A percentile compares a stretch with the other conserved stretches of the same genome.
Evolutionary conservation across 2,113 vertebrate genomes (phyloP).

Genomic region (Myrmecophaga tridactyla): DNA sequence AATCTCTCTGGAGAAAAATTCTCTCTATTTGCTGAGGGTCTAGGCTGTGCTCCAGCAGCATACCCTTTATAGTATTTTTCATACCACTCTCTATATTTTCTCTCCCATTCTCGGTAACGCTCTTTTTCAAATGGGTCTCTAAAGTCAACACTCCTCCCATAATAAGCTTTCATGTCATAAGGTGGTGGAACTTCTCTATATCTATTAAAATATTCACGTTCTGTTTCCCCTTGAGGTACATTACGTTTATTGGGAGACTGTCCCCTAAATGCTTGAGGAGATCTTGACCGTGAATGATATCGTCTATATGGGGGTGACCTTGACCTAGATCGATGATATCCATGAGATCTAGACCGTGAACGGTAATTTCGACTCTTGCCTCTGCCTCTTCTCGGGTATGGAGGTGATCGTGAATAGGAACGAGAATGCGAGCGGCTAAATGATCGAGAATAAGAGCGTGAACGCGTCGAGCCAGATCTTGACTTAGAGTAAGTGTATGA

Average conservation of each 20-base stretch:
- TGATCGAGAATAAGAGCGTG: conserved; percentile 91
- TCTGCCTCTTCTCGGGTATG: conserved; percentile 85
- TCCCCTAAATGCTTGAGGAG: conserved; percentile 87
- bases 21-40: conserved; percentile 84
- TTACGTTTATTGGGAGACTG: conserved; percentile 92
- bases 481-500: conserved; percentile 93
- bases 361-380: conserved; percentile 89
- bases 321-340: conserved; percentile 92
- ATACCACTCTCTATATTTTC: conserved; percentile 95
- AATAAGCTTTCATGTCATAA: conserved; percentile 90
- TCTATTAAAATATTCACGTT: conserved; percentile 87
- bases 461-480: conserved; percentile 89
- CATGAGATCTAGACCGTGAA: conserved; percentile 89
- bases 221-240: conserved; percentile 84
- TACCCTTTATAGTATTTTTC: conserved; percentile 94
- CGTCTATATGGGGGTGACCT: conserved; percentile 90
- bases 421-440: conserved; percentile 94
- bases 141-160: conserved; percentile 84
- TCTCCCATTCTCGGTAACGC: conserved; percentile 92
- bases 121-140: conserved; percentile 92
- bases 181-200: conserved; percentile 88
- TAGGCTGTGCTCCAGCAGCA: conserved; percentile 84
- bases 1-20: conserved; percentile 87
- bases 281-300: conserved; percentile 90
- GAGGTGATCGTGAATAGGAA: conserved; percentile 90